Evolutionary conservation across 2,888 invertebrate genomes (phyloP).

Genomic region (Ennomos quercinarius): DNA sequence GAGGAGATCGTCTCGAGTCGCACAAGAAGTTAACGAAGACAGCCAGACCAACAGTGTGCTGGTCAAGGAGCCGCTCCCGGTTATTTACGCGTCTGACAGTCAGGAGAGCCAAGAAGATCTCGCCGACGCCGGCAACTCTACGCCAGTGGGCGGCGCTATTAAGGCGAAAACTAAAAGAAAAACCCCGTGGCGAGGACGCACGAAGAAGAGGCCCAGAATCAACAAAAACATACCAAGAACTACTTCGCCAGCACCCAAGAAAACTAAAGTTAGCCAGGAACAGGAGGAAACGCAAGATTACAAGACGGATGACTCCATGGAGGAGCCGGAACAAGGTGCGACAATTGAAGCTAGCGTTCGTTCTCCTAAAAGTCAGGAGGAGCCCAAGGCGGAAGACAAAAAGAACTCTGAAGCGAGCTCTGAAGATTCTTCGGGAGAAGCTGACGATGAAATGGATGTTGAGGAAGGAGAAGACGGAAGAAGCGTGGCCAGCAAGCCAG

Average conservation of each 20-base stretch:
- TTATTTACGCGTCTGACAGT: conserved; percentile 70
- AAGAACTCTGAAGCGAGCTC: conserved; percentile 80
- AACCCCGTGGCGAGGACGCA: conserved; percentile 80
- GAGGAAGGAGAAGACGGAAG: conserved; percentile 82
- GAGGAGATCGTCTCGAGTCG: conserved; percentile 64
- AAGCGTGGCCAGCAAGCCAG: conserved; percentile 70
- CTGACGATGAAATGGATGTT: conserved; percentile 89
- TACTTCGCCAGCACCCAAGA: conserved; percentile 65
- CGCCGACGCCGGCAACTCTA: conserved; percentile 48
- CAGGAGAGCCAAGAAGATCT: conserved; percentile 75
- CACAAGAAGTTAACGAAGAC: conserved; percentile 57
- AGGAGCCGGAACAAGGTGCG: conserved; percentile 49
- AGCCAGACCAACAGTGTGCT: conserved; percentile 46
- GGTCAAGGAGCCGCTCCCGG: conserved; percentile 51
- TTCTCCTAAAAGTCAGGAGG: conserved; percentile 51
- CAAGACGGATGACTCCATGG: conserved; percentile 66
- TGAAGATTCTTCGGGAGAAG: conserved; percentile 88
- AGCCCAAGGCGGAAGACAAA: conserved; percentile 61
- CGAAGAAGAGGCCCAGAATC: conserved; percentile 68
- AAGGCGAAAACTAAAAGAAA: conserved; percentile 75
- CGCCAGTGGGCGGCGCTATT: conserved; percentile 49
- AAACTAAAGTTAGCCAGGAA: conserved; percentile 60
- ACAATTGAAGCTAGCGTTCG: conserved; percentile 36
- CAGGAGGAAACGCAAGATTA: conserved; percentile 54
- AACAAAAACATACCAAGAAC: conserved; percentile 49